Evolutionary conservation across 2,113 vertebrate species (phyloP), one percentile per base, ranked within the genome.

Genomic region (Periophthalmodon schlosseri): DNA sequence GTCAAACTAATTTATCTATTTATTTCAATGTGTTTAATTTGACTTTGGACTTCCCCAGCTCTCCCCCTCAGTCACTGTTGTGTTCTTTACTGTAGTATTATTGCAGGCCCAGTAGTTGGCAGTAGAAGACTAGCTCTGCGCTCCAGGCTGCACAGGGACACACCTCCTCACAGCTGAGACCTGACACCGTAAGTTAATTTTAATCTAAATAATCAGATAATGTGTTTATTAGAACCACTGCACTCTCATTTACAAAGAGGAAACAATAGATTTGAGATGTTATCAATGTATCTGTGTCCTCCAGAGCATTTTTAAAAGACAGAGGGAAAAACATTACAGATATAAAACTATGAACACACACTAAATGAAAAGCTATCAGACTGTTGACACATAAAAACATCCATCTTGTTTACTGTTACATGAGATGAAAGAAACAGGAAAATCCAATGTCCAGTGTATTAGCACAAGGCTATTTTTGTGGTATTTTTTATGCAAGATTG

Each of bases 61-160:
- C 18, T 20, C 49, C 18, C 18, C 49, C 49, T 7, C 16, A 1
- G 16, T 18, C 49, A 20, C 0, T 52, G 5, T 10, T 2, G 0
- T 21, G 11, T 1, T 21, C 10, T 9, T 20, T 10, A 6, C n/a
- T 21, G 6, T 3, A 2, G 52, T 56, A 9, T 56, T 56, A 20
- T 56, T 56, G 52, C 73, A 16, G 72, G 52, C 75, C 86, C 92
- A 90, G 68, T 89, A 88, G 92, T 92, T 80, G 67, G 88, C 86
- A 91, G 92, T 82, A 92, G 84, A 92, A 81, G 84, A 89, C 88
- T 87, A 64, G 85, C 74, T 20, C 84, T 87, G 84, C 24, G 36
- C 21, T 9, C 15, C 67, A 39, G 36, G 13, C 34, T 33, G 18
- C 57, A 58, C 21, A 12, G 21, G 1, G 7, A 24, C 23, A 24